phyloP scores from a whole-genome alignment of 2,797 vertebrate species.

The Allobates femoralis region DNA sequence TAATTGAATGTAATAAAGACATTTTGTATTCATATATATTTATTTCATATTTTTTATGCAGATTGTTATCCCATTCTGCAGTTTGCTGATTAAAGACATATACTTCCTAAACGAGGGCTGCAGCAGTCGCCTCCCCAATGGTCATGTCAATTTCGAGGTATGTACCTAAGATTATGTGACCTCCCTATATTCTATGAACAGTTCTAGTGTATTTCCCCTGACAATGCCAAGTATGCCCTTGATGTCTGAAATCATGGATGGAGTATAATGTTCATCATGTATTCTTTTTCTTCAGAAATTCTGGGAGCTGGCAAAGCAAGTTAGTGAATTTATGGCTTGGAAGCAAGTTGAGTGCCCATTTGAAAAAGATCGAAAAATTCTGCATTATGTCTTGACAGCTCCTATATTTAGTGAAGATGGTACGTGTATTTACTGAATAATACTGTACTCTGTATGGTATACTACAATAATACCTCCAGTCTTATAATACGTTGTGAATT shows the following conservation, averaged over 20 bases:
- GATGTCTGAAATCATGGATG: neutral
- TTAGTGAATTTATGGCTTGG: slow-evolving; percentile 94
- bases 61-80: slow-evolving; percentile 98
- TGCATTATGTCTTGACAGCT: slow-evolving; percentile 89
- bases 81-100: slow-evolving; percentile 94
- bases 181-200: neutral
- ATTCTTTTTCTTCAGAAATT: slow-evolving; percentile 83
- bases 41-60: slow-evolving; percentile 68
- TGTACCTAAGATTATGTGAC: slow-evolving; percentile 47
- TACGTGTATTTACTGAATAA: slow-evolving; percentile 68
- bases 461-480: too few relatives aligned
- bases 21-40: neutral
- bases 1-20: neutral
- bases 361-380: slow-evolving; percentile 89
- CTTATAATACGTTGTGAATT: neutral
- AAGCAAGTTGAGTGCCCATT: slow-evolving; percentile 94
- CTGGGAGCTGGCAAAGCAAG: slow-evolving; percentile 94
- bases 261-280: neutral
- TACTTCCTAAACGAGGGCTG: slow-evolving; percentile 97
- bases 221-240: neutral
- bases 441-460: neutral
- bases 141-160: slow-evolving; percentile 94
- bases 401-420: slow-evolving; percentile 92
- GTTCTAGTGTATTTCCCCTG: neutral
- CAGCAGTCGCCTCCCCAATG: slow-evolving; percentile 86